Conservation (phyloP, 2,113 vertebrate species). For the Microtus richardsoni region DNA sequence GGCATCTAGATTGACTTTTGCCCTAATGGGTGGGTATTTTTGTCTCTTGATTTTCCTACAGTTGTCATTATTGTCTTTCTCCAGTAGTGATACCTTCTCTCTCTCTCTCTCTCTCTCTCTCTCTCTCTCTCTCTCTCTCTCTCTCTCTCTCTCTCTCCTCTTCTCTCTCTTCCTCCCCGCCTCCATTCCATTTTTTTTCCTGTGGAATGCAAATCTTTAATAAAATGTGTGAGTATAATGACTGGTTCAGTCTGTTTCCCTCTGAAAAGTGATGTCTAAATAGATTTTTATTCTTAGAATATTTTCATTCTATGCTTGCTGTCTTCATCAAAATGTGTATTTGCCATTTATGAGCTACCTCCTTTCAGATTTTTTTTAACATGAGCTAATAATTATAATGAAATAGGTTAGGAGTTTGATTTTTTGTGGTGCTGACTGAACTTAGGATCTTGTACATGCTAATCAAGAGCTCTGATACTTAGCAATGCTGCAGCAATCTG, state of each 20-base stretch:
- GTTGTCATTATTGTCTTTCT: neutral
- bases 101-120: neutral
- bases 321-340: neutral
- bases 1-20: neutral
- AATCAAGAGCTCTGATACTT: neutral
- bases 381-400: neutral
- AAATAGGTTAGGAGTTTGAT: too few relatives aligned
- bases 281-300: neutral
- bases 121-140: neutral
- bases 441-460: neutral
- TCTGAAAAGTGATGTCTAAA: neutral
- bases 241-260: neutral
- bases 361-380: neutral
- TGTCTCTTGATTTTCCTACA: neutral
- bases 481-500: neutral
- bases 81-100: neutral
- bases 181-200: neutral
- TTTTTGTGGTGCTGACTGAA: neutral
- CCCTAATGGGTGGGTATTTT: neutral
- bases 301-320: neutral
- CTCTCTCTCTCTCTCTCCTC: neutral
- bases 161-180: neutral
- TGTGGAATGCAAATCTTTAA: neutral
- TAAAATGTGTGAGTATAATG: too few relatives aligned
- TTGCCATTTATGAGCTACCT: neutral